Base-by-base conservation (phyloP, 2,797 vertebrate species). In the Etheostoma nigrum region DNA sequence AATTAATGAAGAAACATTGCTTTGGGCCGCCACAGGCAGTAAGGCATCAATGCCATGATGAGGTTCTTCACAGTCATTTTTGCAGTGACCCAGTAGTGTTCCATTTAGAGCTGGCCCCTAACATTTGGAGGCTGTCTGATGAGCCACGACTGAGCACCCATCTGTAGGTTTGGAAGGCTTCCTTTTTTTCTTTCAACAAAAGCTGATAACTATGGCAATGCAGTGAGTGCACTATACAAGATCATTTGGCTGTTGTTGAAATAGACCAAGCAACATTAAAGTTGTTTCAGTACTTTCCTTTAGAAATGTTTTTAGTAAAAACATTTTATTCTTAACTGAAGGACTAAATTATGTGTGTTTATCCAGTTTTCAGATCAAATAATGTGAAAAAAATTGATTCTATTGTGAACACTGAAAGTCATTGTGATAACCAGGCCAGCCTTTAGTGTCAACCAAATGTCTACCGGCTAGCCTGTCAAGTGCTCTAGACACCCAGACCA, bases 21-120 rank as follows among this genome's bases (percentile, higher is more conserved):
- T 90, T 81, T 57, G 77, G 72, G 88, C 82, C 86, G 89, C 82
- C 53, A n/a, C 44, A 49, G 88, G 88, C 81, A 88, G 81, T 89
- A 90, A 89, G 90, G 91, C 86, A 61, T 87, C 52, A 59, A 68
- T 72, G 83, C 84, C 84, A 54, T 4, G 54, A 72, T 74, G 84
- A 89, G 85, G 86, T 81, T 86, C 82, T 73, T 79, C 83, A 72
- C 67, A 71, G 86, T 87, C 76, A 84, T 49, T 64, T 51, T 51
- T 64, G 72, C 77, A 72, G 76, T 45, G 49, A 59, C 73, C 74
- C 67, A 15, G 60, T 77, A 81, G 78, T 72, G 77, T 72, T 86
- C 64, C 49, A 40, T 62, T 61, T 21, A 36, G 55, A 87, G 63
- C 69, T 68, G 84, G 78, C 74, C 77, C 82, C 69, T 16, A 33